A percentile compares a stretch with the other conserved stretches of the same genome.
Evolutionary conservation across 2,113 vertebrate species (phyloP).

Genomic region (Stomatorhinus ivindoensis): DNA sequence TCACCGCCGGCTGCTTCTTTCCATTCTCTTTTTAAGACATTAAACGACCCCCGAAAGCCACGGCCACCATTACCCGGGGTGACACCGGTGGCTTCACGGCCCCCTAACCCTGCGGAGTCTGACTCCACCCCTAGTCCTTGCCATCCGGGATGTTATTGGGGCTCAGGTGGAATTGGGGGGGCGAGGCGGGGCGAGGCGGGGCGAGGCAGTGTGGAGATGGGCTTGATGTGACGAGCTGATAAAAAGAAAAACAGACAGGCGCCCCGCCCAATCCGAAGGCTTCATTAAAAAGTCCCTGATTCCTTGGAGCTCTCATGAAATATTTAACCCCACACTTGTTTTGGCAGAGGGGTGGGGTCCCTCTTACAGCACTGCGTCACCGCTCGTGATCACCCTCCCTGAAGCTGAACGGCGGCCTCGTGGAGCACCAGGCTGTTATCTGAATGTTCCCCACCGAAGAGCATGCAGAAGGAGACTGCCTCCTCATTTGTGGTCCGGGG

Average conservation of each 20-base stretch:
- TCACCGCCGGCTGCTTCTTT: background rate
- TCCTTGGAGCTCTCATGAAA: constrained; percentile 21
- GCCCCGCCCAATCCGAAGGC: background rate
- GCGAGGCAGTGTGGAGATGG: background rate
- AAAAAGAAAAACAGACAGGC: background rate
- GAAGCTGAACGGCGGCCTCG: background rate
- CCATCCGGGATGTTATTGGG: background rate
- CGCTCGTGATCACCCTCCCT: background rate
- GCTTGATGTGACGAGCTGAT: background rate
- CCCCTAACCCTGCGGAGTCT: background rate
- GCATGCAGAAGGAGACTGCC: background rate
- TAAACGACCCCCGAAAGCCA: background rate
- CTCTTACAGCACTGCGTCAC: background rate
- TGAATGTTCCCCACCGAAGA: background rate
- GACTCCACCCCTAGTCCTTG: background rate
- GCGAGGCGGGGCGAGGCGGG: background rate
- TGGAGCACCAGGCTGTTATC: background rate
- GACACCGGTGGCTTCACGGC: background rate
- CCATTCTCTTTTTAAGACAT: background rate
- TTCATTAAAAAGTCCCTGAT: constrained; percentile 23
- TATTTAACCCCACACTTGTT: constrained; percentile 23
- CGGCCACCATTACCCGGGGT: background rate
- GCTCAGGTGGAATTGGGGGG: background rate
- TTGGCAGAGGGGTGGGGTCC: background rate
- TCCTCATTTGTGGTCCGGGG: background rate